Percentiles rank a stretch among this genome's conserved stretches.
These are phyloP conservation scores for Astyanax mexicanus DNA, from an alignment of 2,797 vertebrate species.

Conservation along the genomic window DNA sequence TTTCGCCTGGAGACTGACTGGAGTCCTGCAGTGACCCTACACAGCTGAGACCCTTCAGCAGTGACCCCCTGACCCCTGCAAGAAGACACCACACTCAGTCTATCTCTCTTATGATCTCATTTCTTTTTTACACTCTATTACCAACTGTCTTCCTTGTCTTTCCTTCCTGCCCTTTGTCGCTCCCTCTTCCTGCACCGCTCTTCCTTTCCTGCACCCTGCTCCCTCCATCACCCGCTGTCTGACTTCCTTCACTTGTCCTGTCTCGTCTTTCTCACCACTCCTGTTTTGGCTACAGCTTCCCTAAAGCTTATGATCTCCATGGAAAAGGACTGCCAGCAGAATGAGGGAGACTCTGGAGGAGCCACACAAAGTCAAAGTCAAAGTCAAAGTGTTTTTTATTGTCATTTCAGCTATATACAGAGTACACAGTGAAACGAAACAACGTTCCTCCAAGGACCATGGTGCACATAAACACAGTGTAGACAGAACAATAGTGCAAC, in stretches of 20 bases:
- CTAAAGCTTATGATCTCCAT: neutral
- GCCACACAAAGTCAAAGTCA: too few species aligned
- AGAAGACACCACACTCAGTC: neutral
- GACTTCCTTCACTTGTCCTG: neutral
- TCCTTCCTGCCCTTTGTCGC: conserved; percentile 44
- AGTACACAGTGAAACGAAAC: too few species aligned
- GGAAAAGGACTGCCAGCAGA: neutral
- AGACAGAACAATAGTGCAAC: too few species aligned
- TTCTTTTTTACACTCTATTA: conserved; percentile 5
- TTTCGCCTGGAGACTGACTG: conserved; percentile 5
- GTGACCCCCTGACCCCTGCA: conserved; percentile 29
- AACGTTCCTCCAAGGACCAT: too few species aligned
- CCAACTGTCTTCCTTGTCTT: neutral
- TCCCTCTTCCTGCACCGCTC: conserved; percentile 20
- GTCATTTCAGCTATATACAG: too few species aligned
- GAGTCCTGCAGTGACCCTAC: conserved; percentile 10
- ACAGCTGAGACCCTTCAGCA: conserved; percentile 44
- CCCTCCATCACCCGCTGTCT: neutral
- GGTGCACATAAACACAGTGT: too few species aligned
- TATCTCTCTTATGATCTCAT: neutral
- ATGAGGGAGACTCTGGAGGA: neutral
- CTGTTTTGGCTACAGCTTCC: neutral
- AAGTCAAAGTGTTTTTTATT: too few species aligned
- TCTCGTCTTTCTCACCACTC: neutral
- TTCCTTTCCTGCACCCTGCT: conserved; percentile 17